Percentiles rank a stretch among this genome's conserved stretches.
Conservation (phyloP, 1,140 invertebrate genomes). For the Drosophila subpulchrella region DNA sequence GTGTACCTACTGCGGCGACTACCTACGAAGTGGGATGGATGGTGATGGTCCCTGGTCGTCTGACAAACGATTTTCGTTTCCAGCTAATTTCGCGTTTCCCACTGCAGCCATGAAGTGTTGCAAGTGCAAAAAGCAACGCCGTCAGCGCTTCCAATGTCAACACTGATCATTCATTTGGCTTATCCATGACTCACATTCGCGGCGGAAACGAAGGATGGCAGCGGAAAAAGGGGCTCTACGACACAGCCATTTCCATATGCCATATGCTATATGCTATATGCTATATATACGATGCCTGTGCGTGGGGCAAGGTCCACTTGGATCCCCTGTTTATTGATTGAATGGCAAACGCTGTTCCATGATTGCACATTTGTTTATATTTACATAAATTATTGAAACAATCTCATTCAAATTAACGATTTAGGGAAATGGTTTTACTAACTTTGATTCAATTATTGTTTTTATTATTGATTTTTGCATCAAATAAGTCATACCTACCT, state of each 20-base stretch:
- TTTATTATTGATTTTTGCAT: no score
- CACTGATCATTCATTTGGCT: slow-evolving; percentile 70
- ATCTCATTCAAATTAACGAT: not conserved
- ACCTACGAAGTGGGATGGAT: slow-evolving; percentile 19
- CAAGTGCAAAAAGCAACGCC: slow-evolving; percentile 48
- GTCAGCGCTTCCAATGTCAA: slow-evolving; percentile 76
- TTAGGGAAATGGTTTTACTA: no score
- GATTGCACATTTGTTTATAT: slow-evolving; percentile 36
- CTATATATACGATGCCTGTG: slow-evolving; percentile 7
- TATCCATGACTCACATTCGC: slow-evolving; percentile 65
- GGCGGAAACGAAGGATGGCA: slow-evolving; percentile 53
- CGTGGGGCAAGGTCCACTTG: slow-evolving; percentile 17
- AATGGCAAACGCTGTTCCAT: slow-evolving; percentile 17
- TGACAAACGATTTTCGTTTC: slow-evolving; percentile 68
- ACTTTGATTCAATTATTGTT: no score
- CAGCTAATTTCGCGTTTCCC: slow-evolving; percentile 71
- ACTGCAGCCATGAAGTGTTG: slow-evolving; percentile 51
- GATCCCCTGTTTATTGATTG: slow-evolving; percentile 39
- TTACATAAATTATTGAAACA: slow-evolving; percentile 28
- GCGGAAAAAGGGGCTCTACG: not conserved
- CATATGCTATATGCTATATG: not conserved
- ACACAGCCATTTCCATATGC: not conserved
- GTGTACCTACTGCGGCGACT: slow-evolving; percentile 34
- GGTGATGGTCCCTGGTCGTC: slow-evolving; percentile 27
- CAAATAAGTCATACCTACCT: no score